A percentile compares a stretch with the other conserved stretches of the same genome.
phyloP scores from a whole-genome alignment of 2,888 invertebrate species.

The Aelia acuminata region DNA sequence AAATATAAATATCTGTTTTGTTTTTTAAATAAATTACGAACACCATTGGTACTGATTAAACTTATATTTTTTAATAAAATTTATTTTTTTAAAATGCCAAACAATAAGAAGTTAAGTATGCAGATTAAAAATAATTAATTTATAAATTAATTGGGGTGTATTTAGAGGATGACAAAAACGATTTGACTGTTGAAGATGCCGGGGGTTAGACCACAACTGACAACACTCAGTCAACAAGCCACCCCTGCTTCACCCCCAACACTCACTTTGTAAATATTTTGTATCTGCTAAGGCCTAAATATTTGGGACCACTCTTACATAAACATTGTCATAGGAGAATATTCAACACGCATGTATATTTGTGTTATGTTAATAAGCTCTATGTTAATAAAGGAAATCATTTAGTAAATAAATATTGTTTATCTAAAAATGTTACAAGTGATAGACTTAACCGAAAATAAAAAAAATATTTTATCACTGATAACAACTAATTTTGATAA shows the following conservation, averaged over 20 bases:
- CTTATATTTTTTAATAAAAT: not conserved
- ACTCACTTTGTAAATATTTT: constrained; percentile 37
- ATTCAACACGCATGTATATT: not conserved
- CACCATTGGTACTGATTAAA: not conserved
- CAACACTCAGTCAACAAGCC: constrained; percentile 23
- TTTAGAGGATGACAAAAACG: constrained; percentile 22
- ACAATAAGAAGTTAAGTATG: too few species aligned
- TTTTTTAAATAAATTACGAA: not conserved
- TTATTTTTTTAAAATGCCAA: not conserved
- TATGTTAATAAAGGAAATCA: not conserved
- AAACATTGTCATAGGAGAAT: not conserved
- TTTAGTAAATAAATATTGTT: not conserved
- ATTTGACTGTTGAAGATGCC: constrained; percentile 38
- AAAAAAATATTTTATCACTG: not conserved
- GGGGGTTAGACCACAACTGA: constrained; percentile 44
- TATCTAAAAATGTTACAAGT: not conserved
- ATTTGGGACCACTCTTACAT: not conserved
- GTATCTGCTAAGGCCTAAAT: constrained; percentile 14
- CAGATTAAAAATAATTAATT: not conserved
- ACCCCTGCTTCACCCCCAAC: constrained; percentile 21
- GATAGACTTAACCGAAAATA: not conserved
- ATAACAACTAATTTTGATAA: too few species aligned
- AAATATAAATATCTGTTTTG: not conserved
- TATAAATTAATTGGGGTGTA: not conserved
- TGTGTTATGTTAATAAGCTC: too few species aligned